Base-by-base conservation (phyloP, 2,113 vertebrate species). In the Pteronura brasiliensis region DNA sequence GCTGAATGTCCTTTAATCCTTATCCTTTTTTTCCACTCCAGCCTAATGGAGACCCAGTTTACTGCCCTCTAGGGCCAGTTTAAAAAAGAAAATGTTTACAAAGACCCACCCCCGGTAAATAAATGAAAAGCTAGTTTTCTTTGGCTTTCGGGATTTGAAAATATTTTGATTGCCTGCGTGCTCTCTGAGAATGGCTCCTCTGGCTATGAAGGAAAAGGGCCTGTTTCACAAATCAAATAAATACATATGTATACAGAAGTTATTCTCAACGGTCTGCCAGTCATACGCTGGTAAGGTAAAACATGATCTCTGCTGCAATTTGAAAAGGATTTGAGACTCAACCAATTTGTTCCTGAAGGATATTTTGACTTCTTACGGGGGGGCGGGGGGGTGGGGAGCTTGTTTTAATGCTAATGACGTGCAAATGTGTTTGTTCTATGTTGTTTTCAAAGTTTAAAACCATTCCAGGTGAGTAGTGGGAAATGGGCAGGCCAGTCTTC, bases 401-500 rank as follows among this genome's bases (percentile, higher is more conserved):
- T 2, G 2, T 79, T 95, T 86, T 69, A 94, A 90, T 44, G 79
- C 23, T 92, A 87, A 90, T 27, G 3, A 71, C 80, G 49, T 34
- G 23, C 61, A 95, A 72, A 83, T 77, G 4, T 52, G 44, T 77
- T 92, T 88, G 59, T 65, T 59, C 59, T 79, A 93, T 31, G 31
- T 72, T 36, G 5, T 61, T 77, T 96, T 94, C 72, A 88, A 79
- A 79, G 59, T 72, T 95, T 93, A 91, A 83, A 96, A 63, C 39
- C 69, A 72, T 34, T 72, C 0, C 11, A 59, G n/a, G 52, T 83
- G 34, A 93, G 36, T 65, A 88, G 31, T 6, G 61, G 59, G 36
- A 27, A 87, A 88, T 13, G 8, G 27, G 14, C 31, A 89, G 44
- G 21, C 12, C 36, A n/a, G 36, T 72, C 39, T 63, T 84, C 8